Conservation (phyloP, 1,140 invertebrate species). For the Drosophila gunungcola region DNA sequence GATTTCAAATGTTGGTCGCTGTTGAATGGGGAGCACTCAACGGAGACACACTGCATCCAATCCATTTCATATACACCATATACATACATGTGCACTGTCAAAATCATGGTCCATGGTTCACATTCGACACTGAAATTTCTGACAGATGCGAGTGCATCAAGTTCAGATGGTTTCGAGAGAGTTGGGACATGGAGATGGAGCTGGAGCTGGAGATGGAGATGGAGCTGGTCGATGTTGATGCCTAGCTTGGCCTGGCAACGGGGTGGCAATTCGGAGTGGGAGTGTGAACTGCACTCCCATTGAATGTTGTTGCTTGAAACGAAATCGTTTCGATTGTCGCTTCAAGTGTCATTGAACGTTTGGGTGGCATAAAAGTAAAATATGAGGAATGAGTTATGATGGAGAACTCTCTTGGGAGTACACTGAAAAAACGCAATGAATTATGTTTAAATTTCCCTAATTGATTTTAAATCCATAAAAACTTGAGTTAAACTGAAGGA, state of each 20-base stretch:
- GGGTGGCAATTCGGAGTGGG: slow-evolving; percentile 7
- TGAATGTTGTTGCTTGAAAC: slow-evolving; percentile 57
- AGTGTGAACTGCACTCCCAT: slow-evolving; percentile 48
- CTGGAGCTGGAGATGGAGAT: neutral
- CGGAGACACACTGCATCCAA: slow-evolving; percentile 18
- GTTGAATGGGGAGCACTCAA: slow-evolving; percentile 28
- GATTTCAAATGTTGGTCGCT: slow-evolving; percentile 25
- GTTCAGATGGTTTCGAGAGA: slow-evolving; percentile 37
- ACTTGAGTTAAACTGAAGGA: too few relatives aligned
- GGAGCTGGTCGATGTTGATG: neutral
- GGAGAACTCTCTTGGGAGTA: slow-evolving; percentile 1
- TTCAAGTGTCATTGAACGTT: slow-evolving; percentile 66
- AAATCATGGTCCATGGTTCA: slow-evolving; percentile 63
- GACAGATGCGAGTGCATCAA: slow-evolving; percentile 77
- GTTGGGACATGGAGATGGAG: neutral
- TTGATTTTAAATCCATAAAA: too few relatives aligned
- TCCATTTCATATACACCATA: neutral
- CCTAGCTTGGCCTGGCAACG: neutral
- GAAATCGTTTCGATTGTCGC: slow-evolving; percentile 75
- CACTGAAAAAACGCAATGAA: neutral
- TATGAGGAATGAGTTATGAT: neutral
- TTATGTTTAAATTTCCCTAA: too few relatives aligned
- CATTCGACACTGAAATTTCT: slow-evolving; percentile 75
- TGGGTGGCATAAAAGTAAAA: slow-evolving; percentile 26
- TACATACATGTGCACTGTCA: slow-evolving; percentile 44